Percentiles rank a stretch among this genome's conserved stretches.
Evolutionary conservation across 2,797 vertebrate genomes (phyloP).

Genomic region (Diglossa cyanea): DNA sequence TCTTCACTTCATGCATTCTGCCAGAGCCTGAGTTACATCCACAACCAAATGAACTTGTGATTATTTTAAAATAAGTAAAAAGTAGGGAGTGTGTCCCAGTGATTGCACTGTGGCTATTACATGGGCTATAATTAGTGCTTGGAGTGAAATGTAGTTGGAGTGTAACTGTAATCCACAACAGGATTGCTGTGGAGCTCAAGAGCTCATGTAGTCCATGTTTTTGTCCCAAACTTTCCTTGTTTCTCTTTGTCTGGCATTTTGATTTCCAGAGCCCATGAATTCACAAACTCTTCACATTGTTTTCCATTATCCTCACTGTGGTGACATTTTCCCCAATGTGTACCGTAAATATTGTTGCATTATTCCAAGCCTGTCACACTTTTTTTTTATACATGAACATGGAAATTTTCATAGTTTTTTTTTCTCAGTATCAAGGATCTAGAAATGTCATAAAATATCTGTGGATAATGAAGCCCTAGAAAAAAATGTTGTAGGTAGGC

Average conservation of each 20-base stretch:
- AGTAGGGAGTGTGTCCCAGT: background rate
- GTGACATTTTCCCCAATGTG: background rate
- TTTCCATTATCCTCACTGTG: background rate
- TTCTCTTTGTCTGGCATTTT: background rate
- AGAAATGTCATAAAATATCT: background rate
- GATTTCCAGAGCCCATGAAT: background rate
- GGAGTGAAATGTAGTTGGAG: background rate
- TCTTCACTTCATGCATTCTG: background rate
- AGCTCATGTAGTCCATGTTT: background rate
- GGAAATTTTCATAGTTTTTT: background rate
- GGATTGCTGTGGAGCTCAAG: background rate
- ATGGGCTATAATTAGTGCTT: background rate
- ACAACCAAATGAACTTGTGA: background rate
- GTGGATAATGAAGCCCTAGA: background rate
- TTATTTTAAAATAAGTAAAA: background rate
- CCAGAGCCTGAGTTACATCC: background rate
- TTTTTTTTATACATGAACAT: background rate
- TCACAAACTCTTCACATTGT: fast-evolving
- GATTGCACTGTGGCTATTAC: background rate
- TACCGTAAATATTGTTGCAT: background rate
- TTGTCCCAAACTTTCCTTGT: background rate
- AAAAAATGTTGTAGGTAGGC: background rate
- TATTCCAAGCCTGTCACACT: background rate
- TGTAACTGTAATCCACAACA: background rate
- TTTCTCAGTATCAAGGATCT: background rate